phyloP scores from a whole-genome alignment of 2,888 invertebrate species.

The Diaperis boleti region DNA sequence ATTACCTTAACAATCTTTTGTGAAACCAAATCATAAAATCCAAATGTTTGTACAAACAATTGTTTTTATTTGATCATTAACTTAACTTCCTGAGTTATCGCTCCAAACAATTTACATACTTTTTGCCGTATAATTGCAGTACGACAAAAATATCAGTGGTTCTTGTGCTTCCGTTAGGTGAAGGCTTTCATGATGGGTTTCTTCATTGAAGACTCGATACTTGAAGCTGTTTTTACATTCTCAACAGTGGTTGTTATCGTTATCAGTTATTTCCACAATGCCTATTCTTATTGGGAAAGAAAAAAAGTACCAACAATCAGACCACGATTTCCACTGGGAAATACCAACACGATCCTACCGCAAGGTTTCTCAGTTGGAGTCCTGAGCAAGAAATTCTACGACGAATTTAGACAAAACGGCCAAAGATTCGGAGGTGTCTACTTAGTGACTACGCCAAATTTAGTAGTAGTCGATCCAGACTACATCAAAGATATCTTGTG shows the following conservation, averaged over 20 bases:
- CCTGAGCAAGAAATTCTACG: slow-evolving; percentile 47
- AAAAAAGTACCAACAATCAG: slow-evolving; percentile 47
- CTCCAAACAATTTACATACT: no score
- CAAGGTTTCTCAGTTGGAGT: slow-evolving; percentile 37
- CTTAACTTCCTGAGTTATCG: no score
- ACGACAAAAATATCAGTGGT: no score
- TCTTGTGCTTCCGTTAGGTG: no score
- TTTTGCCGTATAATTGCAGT: no score
- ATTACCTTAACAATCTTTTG: no score
- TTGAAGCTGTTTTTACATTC: no score
- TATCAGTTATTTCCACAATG: slow-evolving; percentile 36
- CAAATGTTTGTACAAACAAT: no score
- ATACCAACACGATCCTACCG: slow-evolving; percentile 38
- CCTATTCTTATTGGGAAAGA: slow-evolving; percentile 51
- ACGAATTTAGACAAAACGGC: slow-evolving; percentile 36
- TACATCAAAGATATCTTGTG: slow-evolving; percentile 52
- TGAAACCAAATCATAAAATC: no score
- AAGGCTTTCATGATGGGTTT: slow-evolving; percentile 1
- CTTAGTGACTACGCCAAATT: slow-evolving; percentile 43
- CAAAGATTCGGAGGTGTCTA: slow-evolving; percentile 41
- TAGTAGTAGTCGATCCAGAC: slow-evolving; percentile 55
- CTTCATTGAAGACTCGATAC: neutral
- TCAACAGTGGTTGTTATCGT: neutral
- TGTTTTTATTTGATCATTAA: no score
- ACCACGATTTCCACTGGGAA: slow-evolving; percentile 56